Base-by-base conservation (phyloP, 2,113 vertebrate genomes). In the Xiphophorus maculatus region DNA sequence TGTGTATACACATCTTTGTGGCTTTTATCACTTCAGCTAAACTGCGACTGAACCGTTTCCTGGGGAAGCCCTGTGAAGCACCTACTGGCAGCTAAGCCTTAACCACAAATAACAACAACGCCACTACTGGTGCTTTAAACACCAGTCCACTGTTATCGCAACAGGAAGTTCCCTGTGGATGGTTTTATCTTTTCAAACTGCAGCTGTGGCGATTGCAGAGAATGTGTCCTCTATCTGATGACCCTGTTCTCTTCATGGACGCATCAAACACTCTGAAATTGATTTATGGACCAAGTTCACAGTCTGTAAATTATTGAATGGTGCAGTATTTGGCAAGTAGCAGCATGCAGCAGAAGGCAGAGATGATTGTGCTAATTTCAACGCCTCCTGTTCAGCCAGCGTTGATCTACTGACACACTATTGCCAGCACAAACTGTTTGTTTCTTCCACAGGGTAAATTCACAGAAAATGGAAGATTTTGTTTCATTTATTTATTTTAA, bases 1-100 rank as follows among this genome's bases (percentile, higher is more conserved):
- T 7, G 6, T 33, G 32, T 13, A 27, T 44, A 25, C 60, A 15
- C 5, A 5, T 33, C 19, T 14, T 42, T 22, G 62, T 17, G 14
- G 30, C 15, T 42, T 71, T 37, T 35, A 9, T 15, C 28, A 66
- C 54, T 33, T 77, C 63, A 61, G 27, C 22, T 71, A 63, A 66
- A 63, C 28, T 48, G 40, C 2, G 5, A 15, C 35, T 40, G 29
- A 63, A 30, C 12, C 11, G n/a, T 13, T 64, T 80, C 68, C 71
- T 69, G 63, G 29, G 58, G 28, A 80, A 35, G 35, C 80, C 63
- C 74, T 63, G 30, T 3, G 3, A 17, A 30, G 13, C 25, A 5
- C 1, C 14, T 15, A 29, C 48, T 58, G 25, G 12, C 25, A 63
- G 29, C 22, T 70, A 30, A 65, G 61, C 62, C 11, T 19, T 37